A percentile compares a stretch with the other conserved stretches of the same genome.
phyloP scores from a whole-genome alignment of 2,113 vertebrate genomes.

The Redunca redunca region DNA sequence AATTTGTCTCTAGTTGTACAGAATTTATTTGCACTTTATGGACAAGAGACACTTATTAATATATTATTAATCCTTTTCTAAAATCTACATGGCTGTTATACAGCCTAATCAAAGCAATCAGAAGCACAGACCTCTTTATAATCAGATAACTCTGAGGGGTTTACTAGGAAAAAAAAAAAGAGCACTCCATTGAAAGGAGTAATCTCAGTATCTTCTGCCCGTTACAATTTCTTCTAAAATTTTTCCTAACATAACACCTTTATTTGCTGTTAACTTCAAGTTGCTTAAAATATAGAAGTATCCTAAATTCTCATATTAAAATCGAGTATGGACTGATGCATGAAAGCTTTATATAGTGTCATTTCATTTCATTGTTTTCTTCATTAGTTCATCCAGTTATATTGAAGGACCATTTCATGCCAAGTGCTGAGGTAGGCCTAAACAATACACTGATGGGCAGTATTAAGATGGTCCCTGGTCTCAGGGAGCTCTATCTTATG shows the following conservation, averaged over 20 bases:
- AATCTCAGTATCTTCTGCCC: neutral
- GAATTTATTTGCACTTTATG: neutral
- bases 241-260: neutral
- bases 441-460: neutral
- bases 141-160: neutral
- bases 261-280: neutral
- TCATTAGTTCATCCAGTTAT: neutral
- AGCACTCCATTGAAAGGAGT: neutral
- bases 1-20: neutral
- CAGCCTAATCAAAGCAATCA: neutral
- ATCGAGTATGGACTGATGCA: neutral
- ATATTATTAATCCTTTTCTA: neutral
- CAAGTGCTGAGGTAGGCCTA: neutral
- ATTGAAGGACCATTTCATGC: neutral
- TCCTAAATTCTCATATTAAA: neutral
- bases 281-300: neutral
- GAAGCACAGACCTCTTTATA: neutral
- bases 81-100: neutral
- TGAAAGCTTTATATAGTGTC: neutral
- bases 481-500: neutral
- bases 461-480: neutral
- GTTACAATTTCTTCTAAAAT: neutral
- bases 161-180: neutral
- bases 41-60: neutral
- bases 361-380: neutral